Evolutionary conservation across 2,797 vertebrate genomes (phyloP).

Genomic region (Bradypodion ventrale): DNA sequence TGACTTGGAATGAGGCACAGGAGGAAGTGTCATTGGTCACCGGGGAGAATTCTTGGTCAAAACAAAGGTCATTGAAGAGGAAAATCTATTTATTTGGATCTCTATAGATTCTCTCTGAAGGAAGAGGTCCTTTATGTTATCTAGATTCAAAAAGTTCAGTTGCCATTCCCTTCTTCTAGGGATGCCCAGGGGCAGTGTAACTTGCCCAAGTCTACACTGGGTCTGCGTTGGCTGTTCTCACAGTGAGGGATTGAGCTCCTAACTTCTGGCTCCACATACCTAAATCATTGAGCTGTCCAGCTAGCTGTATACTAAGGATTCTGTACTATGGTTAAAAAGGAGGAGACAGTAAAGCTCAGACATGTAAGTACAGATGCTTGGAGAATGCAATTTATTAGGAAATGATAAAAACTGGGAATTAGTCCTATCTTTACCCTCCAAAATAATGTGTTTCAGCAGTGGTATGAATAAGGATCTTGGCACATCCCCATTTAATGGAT

Average conservation of each 20-base stretch:
- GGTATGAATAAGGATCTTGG: not conserved
- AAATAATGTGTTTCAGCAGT: slow-evolving; percentile 3
- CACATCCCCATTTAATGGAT: not conserved
- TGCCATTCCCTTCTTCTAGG: too few relatives aligned
- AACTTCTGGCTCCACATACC: too few relatives aligned
- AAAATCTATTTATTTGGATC: slow-evolving; percentile 12
- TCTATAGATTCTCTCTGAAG: not conserved
- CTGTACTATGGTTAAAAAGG: not conserved
- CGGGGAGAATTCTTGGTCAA: not conserved
- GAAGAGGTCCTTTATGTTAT: too few relatives aligned
- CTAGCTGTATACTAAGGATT: too few relatives aligned
- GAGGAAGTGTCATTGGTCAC: not conserved
- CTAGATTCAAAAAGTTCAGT: too few relatives aligned
- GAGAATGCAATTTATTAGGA: not conserved
- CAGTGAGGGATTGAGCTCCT: too few relatives aligned
- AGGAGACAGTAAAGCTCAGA: too few relatives aligned
- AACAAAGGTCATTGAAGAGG: slow-evolving; percentile 12
- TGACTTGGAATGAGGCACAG: slow-evolving; percentile 5
- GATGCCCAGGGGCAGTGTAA: too few relatives aligned
- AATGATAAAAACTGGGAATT: not conserved
- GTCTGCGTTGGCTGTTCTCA: too few relatives aligned
- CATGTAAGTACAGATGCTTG: not conserved
- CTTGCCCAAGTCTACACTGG: too few relatives aligned
- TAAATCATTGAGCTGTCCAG: too few relatives aligned
- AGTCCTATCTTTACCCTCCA: not conserved